Evolutionary conservation across 1,140 invertebrate genomes (phyloP).

Genomic region (Eufriesea mexicana): DNA sequence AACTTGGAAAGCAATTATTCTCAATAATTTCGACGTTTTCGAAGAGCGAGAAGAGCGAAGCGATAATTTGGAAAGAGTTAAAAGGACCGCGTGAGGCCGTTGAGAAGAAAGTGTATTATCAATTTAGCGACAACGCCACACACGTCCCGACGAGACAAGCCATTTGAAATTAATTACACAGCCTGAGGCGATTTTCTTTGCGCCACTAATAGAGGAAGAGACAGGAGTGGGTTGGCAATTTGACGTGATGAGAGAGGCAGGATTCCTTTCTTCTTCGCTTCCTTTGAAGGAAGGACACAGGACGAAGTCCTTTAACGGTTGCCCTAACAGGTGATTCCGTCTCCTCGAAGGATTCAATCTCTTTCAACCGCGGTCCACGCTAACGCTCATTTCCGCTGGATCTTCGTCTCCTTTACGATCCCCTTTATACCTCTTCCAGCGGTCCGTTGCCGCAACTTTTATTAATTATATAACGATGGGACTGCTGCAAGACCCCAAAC

Average conservation of each 20-base stretch:
- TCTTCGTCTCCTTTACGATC: constrained; percentile 27
- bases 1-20: too few relatives aligned
- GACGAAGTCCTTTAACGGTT: constrained; percentile 58
- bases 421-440: constrained; percentile 14
- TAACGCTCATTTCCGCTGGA: constrained; percentile 63
- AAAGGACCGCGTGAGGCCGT: neutral
- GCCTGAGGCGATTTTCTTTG: constrained; percentile 48
- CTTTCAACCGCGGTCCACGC: constrained; percentile 56
- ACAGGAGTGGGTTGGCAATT: constrained; percentile 55
- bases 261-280: constrained; percentile 58
- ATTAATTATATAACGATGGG: constrained; percentile 62
- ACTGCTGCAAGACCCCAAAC: constrained; percentile 36
- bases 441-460: constrained; percentile 44
- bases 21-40: too few relatives aligned
- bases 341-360: constrained; percentile 65
- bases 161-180: constrained; percentile 59
- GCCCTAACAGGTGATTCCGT: constrained; percentile 61
- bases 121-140: constrained; percentile 49
- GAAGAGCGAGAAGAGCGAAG: neutral
- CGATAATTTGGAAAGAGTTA: neutral
- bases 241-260: constrained; percentile 52
- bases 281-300: constrained; percentile 52
- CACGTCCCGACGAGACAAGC: constrained; percentile 20
- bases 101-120: neutral
- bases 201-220: constrained; percentile 40